Evolutionary conservation across 1,140 invertebrate genomes (phyloP), one percentile per base, ranked within the genome.

Genomic region (Megalonaias nervosa): DNA sequence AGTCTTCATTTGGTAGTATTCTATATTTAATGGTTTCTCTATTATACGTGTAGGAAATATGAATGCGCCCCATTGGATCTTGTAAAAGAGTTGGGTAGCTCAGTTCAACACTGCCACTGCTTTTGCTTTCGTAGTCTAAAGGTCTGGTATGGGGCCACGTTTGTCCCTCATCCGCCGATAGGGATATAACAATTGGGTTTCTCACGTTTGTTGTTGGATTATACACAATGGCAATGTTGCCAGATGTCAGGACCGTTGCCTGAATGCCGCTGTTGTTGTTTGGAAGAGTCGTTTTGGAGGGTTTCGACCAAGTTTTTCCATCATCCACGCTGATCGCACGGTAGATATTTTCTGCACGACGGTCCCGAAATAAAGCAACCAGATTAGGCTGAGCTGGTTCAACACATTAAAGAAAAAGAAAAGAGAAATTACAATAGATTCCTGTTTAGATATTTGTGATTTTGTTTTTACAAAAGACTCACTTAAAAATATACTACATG

Each of bases 201-300:
- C 71, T 72, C 17, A 17, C 62, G n/a, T 72, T 67, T 17, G 48
- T 71, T 67, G 78, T 80, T 23, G 78, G 78, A 57, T 80, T 80
- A 31, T 75, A 80, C 0, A 80, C 78, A 11, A 80, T 72, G 15
- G 78, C 78, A 23, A 80, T 12, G 55, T 65, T 69, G 13, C 78
- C 78, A 31, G 67, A 71, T 26, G 65, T 19, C 59, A 80, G 56
- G 19, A 75, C 70, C 1, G 68, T 80, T 19, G 78, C 78, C 23
- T 80, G 68, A 26, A 80, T 80, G 16, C 73, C 78, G 57, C 78
- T 80, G 65, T 80, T 80, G 66, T 80, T 80, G 68, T 80, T 80
- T 11, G 70, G 73, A n/a, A 80, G 57, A 4, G 73, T 75, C 9
- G 69, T 73, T 57, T 80, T 80, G 16, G 64, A 70, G 2, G 78